A percentile compares a stretch with the other conserved stretches of the same genome.
Conservation (phyloP, 2,888 invertebrate species). For the Temnothorax rugatulus region DNA sequence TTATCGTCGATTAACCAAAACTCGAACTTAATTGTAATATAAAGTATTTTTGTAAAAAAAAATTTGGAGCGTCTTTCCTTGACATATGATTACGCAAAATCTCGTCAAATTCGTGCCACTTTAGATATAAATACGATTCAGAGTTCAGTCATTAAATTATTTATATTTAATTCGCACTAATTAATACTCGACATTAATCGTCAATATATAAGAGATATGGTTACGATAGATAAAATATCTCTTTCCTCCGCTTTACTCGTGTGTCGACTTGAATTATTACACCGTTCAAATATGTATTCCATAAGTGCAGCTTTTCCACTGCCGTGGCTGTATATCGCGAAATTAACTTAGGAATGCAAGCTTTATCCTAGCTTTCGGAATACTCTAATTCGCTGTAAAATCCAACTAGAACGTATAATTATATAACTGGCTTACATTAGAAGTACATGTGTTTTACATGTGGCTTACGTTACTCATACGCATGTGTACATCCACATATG, state of each 20-base stretch:
- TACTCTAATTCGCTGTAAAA: slow-evolving; percentile 34
- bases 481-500: not conserved
- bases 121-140: not conserved
- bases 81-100: not conserved
- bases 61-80: not conserved
- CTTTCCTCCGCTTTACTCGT: not conserved
- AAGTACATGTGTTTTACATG: slow-evolving; percentile 36
- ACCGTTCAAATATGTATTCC: slow-evolving; percentile 27
- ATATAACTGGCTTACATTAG: slow-evolving; percentile 36
- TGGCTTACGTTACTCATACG: slow-evolving; percentile 34
- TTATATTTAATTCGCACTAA: not conserved
- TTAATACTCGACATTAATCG: not conserved
- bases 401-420: slow-evolving; percentile 50
- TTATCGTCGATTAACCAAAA: not conserved
- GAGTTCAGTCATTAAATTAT: not conserved
- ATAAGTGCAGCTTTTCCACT: slow-evolving; percentile 15
- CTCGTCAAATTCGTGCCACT: not conserved
- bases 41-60: not conserved
- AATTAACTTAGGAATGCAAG: slow-evolving; percentile 52
- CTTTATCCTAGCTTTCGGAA: slow-evolving; percentile 39
- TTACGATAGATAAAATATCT: not conserved
- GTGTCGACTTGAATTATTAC: slow-evolving; percentile 14
- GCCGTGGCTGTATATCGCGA: slow-evolving; percentile 6
- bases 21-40: not conserved
- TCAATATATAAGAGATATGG: not conserved